Evolutionary conservation across 1,140 invertebrate genomes (phyloP).

Genomic region (Oryzaephilus surinamensis): DNA sequence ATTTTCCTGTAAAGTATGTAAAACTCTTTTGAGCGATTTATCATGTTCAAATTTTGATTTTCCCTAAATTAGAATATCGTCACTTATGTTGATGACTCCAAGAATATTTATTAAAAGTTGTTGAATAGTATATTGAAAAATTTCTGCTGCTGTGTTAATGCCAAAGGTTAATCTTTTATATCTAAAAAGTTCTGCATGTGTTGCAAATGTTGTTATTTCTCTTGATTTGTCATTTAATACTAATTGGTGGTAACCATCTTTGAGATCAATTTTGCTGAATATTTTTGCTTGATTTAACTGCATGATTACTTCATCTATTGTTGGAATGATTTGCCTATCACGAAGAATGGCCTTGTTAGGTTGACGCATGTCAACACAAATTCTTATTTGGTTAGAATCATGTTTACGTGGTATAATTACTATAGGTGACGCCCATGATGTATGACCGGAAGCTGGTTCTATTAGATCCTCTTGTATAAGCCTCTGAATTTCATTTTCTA

Average conservation of each 20-base stretch:
- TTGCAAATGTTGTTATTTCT: conserved; percentile 33
- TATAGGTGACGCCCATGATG: conserved; percentile 32
- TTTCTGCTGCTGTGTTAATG: conserved; percentile 8
- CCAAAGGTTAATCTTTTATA: conserved; percentile 32
- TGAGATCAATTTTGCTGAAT: conserved; percentile 15
- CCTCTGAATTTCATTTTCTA: conserved; percentile 6
- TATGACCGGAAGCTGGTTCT: conserved; percentile 27
- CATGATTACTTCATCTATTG: conserved; percentile 27
- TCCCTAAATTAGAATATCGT: no score
- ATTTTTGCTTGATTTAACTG: conserved; percentile 18
- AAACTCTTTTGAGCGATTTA: no score
- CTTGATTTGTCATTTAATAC: conserved; percentile 16
- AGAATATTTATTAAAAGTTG: neutral
- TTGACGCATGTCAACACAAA: conserved; percentile 34
- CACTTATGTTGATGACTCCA: neutral
- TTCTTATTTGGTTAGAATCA: conserved; percentile 22
- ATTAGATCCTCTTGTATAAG: conserved; percentile 1
- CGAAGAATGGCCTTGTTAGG: conserved; percentile 31
- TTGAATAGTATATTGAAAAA: neutral
- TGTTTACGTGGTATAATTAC: conserved; percentile 23
- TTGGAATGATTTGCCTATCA: conserved; percentile 31
- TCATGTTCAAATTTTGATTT: no score
- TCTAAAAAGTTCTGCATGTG: conserved; percentile 27
- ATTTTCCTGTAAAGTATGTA: no score
- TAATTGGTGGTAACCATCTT: conserved; percentile 12